phyloP scores from a whole-genome alignment of 2,797 vertebrate genomes.

The Myotis myotis region DNA sequence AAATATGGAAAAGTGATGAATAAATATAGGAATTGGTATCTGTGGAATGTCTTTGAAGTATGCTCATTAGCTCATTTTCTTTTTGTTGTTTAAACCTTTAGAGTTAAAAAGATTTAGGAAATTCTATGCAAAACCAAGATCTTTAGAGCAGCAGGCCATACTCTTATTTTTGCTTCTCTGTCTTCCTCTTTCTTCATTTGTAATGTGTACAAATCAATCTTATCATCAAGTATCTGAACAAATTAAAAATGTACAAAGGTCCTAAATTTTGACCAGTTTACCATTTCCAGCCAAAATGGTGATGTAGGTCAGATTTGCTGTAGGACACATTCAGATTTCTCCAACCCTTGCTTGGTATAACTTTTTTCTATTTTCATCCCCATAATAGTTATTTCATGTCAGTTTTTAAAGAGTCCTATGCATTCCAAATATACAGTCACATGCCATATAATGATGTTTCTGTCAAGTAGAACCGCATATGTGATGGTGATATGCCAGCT shows the following conservation, averaged over 20 bases:
- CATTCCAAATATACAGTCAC: not conserved
- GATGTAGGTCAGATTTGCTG: not conserved
- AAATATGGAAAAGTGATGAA: not conserved
- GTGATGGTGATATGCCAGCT: not conserved
- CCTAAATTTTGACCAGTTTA: not conserved
- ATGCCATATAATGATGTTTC: not conserved
- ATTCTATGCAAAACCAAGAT: not conserved
- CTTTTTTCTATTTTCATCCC: not conserved
- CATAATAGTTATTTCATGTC: not conserved
- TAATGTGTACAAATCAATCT: not conserved
- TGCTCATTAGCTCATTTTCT: not conserved
- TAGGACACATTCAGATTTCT: not conserved
- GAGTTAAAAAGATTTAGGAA: not conserved
- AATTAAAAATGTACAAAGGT: not conserved
- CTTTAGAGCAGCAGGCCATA: not conserved
- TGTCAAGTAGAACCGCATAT: not conserved
- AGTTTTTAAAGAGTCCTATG: not conserved
- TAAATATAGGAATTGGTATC: not conserved
- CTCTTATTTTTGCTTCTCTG: not conserved
- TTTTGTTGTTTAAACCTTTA: not conserved
- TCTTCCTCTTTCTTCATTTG: not conserved
- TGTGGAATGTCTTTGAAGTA: not conserved
- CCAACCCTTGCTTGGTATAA: not conserved
- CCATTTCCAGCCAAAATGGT: not conserved
- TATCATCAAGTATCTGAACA: not conserved